Percentiles rank a stretch among this genome's conserved stretches.
Conservation (phyloP, 2,113 vertebrate genomes). For the Platysternon megacephalum region DNA sequence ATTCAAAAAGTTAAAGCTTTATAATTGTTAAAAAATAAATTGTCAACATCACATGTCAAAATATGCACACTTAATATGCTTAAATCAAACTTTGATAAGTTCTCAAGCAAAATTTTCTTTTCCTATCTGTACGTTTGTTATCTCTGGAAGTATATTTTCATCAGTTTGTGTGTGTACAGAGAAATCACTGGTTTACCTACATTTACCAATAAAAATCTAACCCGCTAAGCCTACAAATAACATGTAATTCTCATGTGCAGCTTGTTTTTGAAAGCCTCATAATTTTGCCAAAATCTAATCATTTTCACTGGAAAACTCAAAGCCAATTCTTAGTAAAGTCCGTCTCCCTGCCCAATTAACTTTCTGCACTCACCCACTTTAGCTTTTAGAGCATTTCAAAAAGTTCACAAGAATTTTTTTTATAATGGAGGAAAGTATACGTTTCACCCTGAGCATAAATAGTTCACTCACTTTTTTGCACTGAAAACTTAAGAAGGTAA, state of each 20-base stretch:
- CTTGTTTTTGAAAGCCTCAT: neutral
- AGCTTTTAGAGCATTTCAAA: neutral
- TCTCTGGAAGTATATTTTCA: neutral
- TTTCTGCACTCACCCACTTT: neutral
- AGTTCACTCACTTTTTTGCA: neutral
- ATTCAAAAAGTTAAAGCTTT: neutral
- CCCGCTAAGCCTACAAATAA: neutral
- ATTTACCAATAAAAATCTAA: neutral
- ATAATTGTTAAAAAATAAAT: neutral
- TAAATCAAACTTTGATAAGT: neutral
- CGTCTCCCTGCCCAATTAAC: neutral
- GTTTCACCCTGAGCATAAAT: neutral
- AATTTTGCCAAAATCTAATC: neutral
- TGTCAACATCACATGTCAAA: neutral
- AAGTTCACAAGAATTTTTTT: neutral
- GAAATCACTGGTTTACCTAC: neutral
- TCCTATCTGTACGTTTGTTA: neutral
- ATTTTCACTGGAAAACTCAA: neutral
- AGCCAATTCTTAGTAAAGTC: neutral
- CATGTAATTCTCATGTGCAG: neutral
- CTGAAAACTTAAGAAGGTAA: neutral
- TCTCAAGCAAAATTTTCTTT: neutral
- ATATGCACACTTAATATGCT: neutral
- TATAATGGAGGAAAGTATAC: neutral
- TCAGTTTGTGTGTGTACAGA: neutral